phyloP scores from a whole-genome alignment of 2,888 invertebrate species.

The Nysson spinosus region DNA sequence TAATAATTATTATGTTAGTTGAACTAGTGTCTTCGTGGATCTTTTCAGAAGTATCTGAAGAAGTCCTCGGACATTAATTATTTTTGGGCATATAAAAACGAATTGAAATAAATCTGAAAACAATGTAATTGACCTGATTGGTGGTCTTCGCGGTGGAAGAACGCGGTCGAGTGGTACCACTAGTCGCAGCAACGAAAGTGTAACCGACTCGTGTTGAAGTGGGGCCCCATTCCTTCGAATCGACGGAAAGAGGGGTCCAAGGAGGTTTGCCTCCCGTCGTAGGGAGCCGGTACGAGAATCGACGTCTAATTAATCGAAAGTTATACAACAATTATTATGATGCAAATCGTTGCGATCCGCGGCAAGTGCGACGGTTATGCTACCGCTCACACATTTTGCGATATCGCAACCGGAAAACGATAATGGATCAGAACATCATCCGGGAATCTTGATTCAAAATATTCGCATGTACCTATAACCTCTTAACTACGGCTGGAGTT shows the following conservation, averaged over 20 bases:
- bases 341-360: constrained; percentile 46
- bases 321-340: constrained; percentile 58
- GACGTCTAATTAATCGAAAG: constrained; percentile 60
- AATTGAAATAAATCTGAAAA: constrained; percentile 37
- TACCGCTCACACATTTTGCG: constrained; percentile 23
- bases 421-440: constrained; percentile 9
- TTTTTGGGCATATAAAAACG: too few species aligned
- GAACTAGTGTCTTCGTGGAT: too few species aligned
- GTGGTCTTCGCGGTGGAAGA: constrained; percentile 40
- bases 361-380: constrained; percentile 42
- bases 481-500: too few species aligned
- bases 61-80: too few species aligned
- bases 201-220: constrained; percentile 65
- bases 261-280: constrained; percentile 7
- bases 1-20: too few species aligned
- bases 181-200: constrained; percentile 73
- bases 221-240: constrained; percentile 37
- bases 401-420: constrained; percentile 26
- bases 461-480: too few species aligned
- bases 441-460: too few species aligned
- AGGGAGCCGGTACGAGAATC: constrained; percentile 16
- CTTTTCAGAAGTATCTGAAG: too few species aligned
- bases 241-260: constrained; percentile 18
- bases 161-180: constrained; percentile 66
- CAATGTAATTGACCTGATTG: constrained; percentile 46